Base-by-base conservation (phyloP, 2,113 vertebrate species). In the Psittacula cyanocephala region DNA sequence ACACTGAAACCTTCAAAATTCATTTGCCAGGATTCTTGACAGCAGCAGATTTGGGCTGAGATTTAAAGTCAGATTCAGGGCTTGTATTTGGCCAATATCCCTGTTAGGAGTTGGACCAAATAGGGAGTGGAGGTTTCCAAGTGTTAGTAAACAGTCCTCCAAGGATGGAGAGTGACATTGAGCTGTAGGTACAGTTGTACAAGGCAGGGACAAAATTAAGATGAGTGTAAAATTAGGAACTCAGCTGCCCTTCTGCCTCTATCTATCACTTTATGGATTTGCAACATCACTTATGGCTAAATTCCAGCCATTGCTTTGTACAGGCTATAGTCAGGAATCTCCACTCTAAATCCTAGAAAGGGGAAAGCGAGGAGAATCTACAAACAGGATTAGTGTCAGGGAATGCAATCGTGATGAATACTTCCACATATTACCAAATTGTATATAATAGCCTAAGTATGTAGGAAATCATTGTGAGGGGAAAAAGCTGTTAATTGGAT, bases 321-420 rank as follows among this genome's bases (percentile, higher is more conserved):
- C 39, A 37, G 37, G 57, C 76, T 59, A 11, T 49, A 50, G 37
- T 44, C 84, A 52, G 86, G 91, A 68, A 82, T 80, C 79, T 83
- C 76, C 39, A 50, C 50, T 78, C 64, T 80, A 25, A 92, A 92
- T 69, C 89, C 88, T 55, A 44, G 76, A 80, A 71, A 81, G 65
- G 72, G 64, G 82, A 89, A 88, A 90, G 93, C 8, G 69, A 95
- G 83, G 82, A 96, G 88, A 96, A 96, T 95, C 77, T 88, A 24
- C 95, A 94, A 94, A 96, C 88, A 91, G 93, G 96, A 95, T 95
- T 96, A 95, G 83, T 59, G 88, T 91, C 65, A 65, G 81, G 77
- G 81, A 94, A 91, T 81, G 80, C 79, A 78, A 81, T 91, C 11
- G 0, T 86, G 90, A 68, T 95, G 92, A 95, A 93, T 93, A 55